These are phyloP conservation scores for Synergus japonicus DNA, from an alignment of 2,888 invertebrate genomes.

Conservation along the genomic window DNA sequence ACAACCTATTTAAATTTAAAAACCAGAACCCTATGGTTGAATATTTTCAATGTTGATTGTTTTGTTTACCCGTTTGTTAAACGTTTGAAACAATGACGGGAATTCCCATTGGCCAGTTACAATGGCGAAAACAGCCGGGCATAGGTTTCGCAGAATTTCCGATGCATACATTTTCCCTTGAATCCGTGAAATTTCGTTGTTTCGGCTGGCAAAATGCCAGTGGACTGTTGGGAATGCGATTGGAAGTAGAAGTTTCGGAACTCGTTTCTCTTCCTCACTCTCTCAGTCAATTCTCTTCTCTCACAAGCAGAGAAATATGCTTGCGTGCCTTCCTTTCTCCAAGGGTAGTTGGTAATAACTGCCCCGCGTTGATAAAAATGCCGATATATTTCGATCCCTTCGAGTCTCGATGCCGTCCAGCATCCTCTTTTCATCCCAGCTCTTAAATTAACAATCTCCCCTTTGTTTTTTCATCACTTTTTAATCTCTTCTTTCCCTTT, in stretches of 20 bases:
- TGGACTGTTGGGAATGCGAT: constrained; percentile 48
- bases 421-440: constrained; percentile 58
- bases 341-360: constrained; percentile 15
- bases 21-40: constrained; percentile 22
- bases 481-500: constrained; percentile 3
- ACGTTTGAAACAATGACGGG: constrained; percentile 36
- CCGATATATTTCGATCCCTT: constrained; percentile 44
- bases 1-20: not conserved
- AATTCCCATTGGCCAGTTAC: constrained; percentile 51
- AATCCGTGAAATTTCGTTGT: constrained; percentile 58
- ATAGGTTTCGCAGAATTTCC: constrained; percentile 44
- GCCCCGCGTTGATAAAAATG: constrained; percentile 44
- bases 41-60: not conserved
- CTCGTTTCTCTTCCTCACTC: constrained; percentile 4
- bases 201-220: constrained; percentile 60
- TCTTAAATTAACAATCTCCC: constrained; percentile 47
- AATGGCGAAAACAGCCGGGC: constrained; percentile 51
- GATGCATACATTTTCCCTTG: constrained; percentile 55
- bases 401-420: constrained; percentile 42
- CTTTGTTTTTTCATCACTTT: constrained; percentile 33
- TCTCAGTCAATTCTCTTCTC: not conserved
- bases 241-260: constrained; percentile 32
- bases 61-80: constrained; percentile 18
- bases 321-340: constrained; percentile 27
- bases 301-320: constrained; percentile 12